phyloP scores from a whole-genome alignment of 2,797 vertebrate species.

The Halcyon leucocephala region DNA sequence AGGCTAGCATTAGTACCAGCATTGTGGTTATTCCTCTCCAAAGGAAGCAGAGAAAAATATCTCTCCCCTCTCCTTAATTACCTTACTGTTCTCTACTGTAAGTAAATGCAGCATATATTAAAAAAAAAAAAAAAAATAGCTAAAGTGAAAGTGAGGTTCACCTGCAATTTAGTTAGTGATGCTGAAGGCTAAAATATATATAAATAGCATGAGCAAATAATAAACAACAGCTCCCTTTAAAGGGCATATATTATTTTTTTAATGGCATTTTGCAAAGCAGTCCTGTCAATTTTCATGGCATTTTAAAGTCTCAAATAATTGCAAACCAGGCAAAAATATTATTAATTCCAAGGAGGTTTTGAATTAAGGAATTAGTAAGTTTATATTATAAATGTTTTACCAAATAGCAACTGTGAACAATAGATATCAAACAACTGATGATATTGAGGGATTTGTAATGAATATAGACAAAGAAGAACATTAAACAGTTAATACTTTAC shows the following conservation, averaged over 20 bases:
- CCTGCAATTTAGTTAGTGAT: conserved; percentile 36
- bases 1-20: not conserved
- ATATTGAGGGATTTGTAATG: not conserved
- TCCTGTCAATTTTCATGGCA: conserved; percentile 50
- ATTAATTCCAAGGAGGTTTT: conserved; percentile 18
- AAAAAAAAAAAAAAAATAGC: conserved; percentile 1
- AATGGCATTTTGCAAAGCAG: conserved; percentile 25
- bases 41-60: not conserved
- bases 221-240: not conserved
- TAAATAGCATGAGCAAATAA: conserved; percentile 10
- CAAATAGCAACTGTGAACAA: conserved; percentile 27
- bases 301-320: conserved; percentile 59
- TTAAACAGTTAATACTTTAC: conserved; percentile 14
- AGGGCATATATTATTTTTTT: conserved; percentile 2
- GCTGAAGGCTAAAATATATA: conserved; percentile 65
- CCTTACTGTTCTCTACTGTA: conserved; percentile 40
- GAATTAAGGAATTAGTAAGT: conserved; percentile 52
- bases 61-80: not conserved
- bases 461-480: not conserved
- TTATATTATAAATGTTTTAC: conserved; percentile 47
- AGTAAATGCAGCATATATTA: conserved; percentile 10
- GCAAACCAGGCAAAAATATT: conserved; percentile 31
- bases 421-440: not conserved
- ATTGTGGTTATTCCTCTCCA: not conserved
- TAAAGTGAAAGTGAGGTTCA: conserved; percentile 38